Conservation (phyloP, 2,113 vertebrate species). For the Tragulus kanchil region DNA sequence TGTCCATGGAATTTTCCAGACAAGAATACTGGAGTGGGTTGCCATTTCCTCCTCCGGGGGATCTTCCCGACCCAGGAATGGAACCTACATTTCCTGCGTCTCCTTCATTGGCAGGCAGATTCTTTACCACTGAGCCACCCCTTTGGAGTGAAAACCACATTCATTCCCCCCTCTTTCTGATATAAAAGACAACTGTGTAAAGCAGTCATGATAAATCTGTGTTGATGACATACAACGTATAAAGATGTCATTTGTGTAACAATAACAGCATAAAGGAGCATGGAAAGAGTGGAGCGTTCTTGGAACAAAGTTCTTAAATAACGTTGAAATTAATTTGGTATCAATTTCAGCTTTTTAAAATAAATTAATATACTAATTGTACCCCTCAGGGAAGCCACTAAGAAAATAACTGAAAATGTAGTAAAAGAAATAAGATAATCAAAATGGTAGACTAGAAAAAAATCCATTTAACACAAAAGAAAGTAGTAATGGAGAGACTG, state of each 20-base stretch:
- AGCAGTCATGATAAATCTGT: conserved; percentile 19
- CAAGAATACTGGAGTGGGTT: not conserved
- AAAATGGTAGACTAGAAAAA: conserved; percentile 28
- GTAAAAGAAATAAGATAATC: conserved; percentile 1
- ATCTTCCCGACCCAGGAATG: not conserved
- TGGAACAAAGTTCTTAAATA: conserved; percentile 40
- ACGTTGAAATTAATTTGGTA: conserved; percentile 3
- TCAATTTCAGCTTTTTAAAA: conserved; percentile 57
- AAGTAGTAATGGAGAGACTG: not conserved
- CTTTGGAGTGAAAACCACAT: no score
- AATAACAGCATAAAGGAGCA: conserved; percentile 30
- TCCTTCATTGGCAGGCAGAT: not conserved
- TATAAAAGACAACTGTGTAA: conserved; percentile 59
- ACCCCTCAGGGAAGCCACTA: not conserved
- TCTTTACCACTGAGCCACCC: not conserved
- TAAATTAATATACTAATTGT: conserved; percentile 37
- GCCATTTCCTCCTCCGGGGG: not conserved
- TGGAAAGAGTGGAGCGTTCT: not conserved
- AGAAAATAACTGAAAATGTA: conserved; percentile 62
- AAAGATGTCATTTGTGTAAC: conserved; percentile 22
- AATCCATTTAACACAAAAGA: conserved; percentile 38
- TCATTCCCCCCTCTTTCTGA: not conserved
- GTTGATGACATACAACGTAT: not conserved
- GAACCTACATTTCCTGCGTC: not conserved
- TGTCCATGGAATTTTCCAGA: not conserved